These are phyloP conservation scores for Perccottus glenii DNA, from an alignment of 2,113 vertebrate species.

Conservation along the genomic window DNA sequence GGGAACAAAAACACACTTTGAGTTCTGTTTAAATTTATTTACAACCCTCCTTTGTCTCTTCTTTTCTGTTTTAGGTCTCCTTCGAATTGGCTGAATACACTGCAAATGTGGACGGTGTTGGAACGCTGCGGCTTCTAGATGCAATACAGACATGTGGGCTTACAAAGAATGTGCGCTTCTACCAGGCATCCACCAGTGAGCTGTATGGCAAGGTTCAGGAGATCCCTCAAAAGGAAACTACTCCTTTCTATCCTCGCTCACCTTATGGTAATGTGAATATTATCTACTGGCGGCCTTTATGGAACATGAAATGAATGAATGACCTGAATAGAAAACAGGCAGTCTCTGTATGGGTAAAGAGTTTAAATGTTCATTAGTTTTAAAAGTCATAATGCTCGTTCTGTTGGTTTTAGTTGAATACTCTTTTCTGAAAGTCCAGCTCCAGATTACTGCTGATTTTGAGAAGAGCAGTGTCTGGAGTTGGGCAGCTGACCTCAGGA, in stretches of 20 bases:
- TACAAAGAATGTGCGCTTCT: slow-evolving; percentile 90
- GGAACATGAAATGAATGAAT: neutral
- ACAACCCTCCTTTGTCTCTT: neutral
- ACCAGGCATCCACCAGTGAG: slow-evolving; percentile 98
- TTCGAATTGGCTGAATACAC: slow-evolving; percentile 98
- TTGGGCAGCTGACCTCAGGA: too few relatives aligned
- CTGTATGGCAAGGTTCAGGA: slow-evolving; percentile 98
- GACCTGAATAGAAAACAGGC: too few relatives aligned
- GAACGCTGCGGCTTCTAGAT: slow-evolving; percentile 92
- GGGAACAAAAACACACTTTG: too few relatives aligned
- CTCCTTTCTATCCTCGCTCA: slow-evolving; percentile 97
- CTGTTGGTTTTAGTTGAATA: too few relatives aligned
- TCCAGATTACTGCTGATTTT: too few relatives aligned
- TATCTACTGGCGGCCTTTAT: neutral
- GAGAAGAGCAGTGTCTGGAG: too few relatives aligned
- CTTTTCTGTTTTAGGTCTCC: slow-evolving; percentile 83
- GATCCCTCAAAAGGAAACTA: slow-evolving; percentile 96
- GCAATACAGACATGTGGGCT: slow-evolving; percentile 96
- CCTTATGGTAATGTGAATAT: slow-evolving; percentile 86
- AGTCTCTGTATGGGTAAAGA: too few relatives aligned
- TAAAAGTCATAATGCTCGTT: too few relatives aligned
- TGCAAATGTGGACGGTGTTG: slow-evolving; percentile 94
- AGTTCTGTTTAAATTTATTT: too few relatives aligned
- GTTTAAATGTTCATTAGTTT: too few relatives aligned
- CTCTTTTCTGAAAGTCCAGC: too few relatives aligned